Base-by-base conservation (phyloP, 2,888 invertebrate species). In the Tribolium freemani region DNA sequence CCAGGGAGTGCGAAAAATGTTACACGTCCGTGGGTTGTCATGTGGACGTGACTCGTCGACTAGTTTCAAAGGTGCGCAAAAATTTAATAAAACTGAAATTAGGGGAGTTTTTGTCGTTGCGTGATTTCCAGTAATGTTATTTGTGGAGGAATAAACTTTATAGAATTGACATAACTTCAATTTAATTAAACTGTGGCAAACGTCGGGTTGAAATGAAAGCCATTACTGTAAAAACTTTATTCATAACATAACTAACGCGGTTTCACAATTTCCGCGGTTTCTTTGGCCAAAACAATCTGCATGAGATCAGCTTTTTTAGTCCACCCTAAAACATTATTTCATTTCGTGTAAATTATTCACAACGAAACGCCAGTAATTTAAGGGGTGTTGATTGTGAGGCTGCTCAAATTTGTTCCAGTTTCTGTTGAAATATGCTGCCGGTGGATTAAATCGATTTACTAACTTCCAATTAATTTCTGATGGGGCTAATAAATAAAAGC, bases 1-100 rank as follows among this genome's bases (percentile, higher is more conserved):
- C 45, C 1, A 20, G 45, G 57, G 20, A 58, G 20, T 58, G 45
- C 44, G 44, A 45, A 58, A 44, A 58, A 58, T 45, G 57, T 44
- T n/a, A 44, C 57, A 44, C 57, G 57, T 58, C 9, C 26, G 13
- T 20, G n/a, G 31, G 26, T 58, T 44, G 16, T 58, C 20, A 11
- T 11, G 9, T 44, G 9, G 38, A 53, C 53, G 53, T 53, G 53
- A 48, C 16, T 48, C n/a, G 38, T 38, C 38, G 38, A 38, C 38
- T 38, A 38, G 38, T n/a, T 38, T 9, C 38, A n/a, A 38, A 38
- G n/a, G 38, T 38, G 38, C 3, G n/a, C 9, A 38, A 38, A 38
- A 38, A 38, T 38, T 38, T 38, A 38, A 38, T 38, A 38, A 38
- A 6, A 38, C 38, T 6, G 38, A 38, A 38, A 38, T 38, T 38